Percentiles rank a stretch among this genome's conserved stretches.
Evolutionary conservation across 35 echinoderm and acorn worm genomes (phyloP).

Genomic region (Strongylocentrotus purpuratus): DNA sequence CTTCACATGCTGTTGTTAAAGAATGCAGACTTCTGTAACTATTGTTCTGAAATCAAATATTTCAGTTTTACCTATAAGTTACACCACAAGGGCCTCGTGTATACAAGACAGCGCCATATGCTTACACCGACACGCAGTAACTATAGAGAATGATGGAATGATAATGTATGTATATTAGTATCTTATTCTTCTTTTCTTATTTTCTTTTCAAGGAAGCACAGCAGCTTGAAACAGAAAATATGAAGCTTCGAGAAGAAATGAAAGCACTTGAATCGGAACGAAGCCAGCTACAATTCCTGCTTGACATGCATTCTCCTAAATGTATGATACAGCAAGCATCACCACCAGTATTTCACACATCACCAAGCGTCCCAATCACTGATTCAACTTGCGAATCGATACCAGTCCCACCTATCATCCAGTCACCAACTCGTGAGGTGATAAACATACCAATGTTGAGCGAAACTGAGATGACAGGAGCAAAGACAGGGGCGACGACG

Average conservation of each 20-base stretch:
- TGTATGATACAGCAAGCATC: conserved; percentile 22
- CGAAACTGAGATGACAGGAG: not conserved
- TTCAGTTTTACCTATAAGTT: too few relatives aligned
- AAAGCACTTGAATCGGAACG: conserved; percentile 47
- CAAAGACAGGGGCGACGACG: not conserved
- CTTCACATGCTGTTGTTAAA: too few relatives aligned
- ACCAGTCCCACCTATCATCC: not conserved
- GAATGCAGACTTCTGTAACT: too few relatives aligned
- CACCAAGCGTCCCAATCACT: not conserved
- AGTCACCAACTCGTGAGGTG: not conserved
- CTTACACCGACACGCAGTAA: too few relatives aligned
- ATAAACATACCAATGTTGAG: not conserved
- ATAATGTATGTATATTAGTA: too few relatives aligned
- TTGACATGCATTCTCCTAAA: conserved; percentile 50
- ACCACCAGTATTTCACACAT: not conserved
- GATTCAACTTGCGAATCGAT: not conserved
- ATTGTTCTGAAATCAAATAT: too few relatives aligned
- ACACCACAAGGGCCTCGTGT: too few relatives aligned
- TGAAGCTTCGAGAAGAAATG: conserved; percentile 44
- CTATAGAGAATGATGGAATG: too few relatives aligned
- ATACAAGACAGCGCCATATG: too few relatives aligned
- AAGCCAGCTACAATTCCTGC: conserved; percentile 28
- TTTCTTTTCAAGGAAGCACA: conserved; percentile 47
- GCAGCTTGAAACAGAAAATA: conserved; percentile 37
- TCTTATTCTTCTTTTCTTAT: not conserved